Evolutionary conservation across 1,140 invertebrate species (phyloP).

Genomic region (Drosophila virilis): DNA sequence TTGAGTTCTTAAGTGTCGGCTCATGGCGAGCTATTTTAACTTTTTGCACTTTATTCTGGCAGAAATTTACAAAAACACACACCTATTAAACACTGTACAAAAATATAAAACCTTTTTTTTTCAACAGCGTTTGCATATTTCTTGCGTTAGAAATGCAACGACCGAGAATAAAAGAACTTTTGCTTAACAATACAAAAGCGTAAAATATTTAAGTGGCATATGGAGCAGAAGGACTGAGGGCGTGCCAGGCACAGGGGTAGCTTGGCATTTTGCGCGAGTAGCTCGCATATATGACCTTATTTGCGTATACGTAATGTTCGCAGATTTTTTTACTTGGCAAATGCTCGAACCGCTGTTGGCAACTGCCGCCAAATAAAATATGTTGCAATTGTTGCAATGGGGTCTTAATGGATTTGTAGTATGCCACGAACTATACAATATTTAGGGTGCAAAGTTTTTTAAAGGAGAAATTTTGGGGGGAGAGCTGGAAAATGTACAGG

Average conservation of each 20-base stretch:
- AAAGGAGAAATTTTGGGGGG: too few relatives aligned
- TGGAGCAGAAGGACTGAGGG: neutral
- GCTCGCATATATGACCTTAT: constrained; percentile 58
- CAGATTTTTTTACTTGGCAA: constrained; percentile 54
- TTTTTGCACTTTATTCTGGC: constrained; percentile 14
- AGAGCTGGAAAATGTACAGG: constrained; percentile 5
- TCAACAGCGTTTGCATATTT: constrained; percentile 62
- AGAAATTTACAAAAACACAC: neutral
- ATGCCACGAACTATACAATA: constrained; percentile 2
- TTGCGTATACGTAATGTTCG: constrained; percentile 66
- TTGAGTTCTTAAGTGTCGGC: constrained; percentile 41
- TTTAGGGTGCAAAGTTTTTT: constrained; percentile 10
- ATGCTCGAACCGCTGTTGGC: constrained; percentile 41
- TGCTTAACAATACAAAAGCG: constrained; percentile 66
- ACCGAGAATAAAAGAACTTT: constrained; percentile 33
- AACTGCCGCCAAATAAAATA: constrained; percentile 47
- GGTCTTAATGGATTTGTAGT: constrained; percentile 14
- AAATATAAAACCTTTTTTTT: constrained; percentile 48
- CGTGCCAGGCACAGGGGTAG: neutral
- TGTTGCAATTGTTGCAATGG: constrained; percentile 8
- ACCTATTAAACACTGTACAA: neutral
- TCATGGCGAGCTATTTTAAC: constrained; percentile 35
- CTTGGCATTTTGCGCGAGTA: constrained; percentile 12
- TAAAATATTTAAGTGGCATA: constrained; percentile 67
- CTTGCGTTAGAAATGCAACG: constrained; percentile 38